A percentile compares a stretch with the other conserved stretches of the same genome.
These are phyloP conservation scores for Equus quagga DNA, from an alignment of 2,113 vertebrate species.

Conservation along the genomic window DNA sequence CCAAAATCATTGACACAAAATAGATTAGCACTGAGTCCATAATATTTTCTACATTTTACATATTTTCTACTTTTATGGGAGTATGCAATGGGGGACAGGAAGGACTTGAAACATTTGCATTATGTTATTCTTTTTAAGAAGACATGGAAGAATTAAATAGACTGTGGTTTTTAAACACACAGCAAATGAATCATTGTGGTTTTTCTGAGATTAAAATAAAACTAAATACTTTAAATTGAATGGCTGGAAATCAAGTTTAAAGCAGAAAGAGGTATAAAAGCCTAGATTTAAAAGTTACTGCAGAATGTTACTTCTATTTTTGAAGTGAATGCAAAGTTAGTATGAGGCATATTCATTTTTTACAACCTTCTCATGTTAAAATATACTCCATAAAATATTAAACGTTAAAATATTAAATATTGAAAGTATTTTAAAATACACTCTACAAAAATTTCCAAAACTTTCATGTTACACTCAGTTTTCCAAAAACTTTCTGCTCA, in stretches of 20 bases:
- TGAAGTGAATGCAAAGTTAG: background rate
- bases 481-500: background rate
- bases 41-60: conserved; percentile 50
- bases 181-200: conserved; percentile 13
- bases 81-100: background rate
- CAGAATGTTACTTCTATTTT: background rate
- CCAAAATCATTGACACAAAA: conserved; percentile 71
- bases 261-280: background rate
- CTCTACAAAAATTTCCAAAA: background rate
- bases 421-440: background rate
- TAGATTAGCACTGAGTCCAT: conserved; percentile 30
- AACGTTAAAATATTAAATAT: conserved; percentile 14
- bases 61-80: conserved; percentile 37
- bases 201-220: conserved; percentile 47
- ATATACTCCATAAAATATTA: background rate
- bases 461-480: background rate
- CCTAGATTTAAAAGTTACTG: background rate
- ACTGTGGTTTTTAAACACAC: background rate
- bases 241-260: conserved; percentile 8
- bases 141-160: conserved; percentile 3
- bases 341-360: background rate
- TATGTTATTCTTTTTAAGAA: conserved; percentile 18
- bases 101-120: background rate
- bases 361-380: background rate
- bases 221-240: background rate